A percentile compares a stretch with the other conserved stretches of the same genome.
phyloP scores from a whole-genome alignment of 2,888 invertebrate species.

The Anthrax anthrax region DNA sequence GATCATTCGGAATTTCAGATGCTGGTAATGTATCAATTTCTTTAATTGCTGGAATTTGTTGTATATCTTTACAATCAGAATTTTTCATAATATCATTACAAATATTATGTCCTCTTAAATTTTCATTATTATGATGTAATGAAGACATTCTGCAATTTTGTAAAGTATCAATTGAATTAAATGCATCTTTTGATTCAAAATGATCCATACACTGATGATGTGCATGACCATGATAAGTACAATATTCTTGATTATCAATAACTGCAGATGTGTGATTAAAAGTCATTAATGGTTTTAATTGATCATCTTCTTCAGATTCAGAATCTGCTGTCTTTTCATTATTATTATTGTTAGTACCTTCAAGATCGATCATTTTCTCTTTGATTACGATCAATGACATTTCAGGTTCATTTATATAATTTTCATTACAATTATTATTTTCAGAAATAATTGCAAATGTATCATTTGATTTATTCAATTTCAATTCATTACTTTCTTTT shows the following conservation, averaged over 20 bases:
- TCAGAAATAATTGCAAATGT: too few relatives aligned
- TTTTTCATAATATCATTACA: slow-evolving; percentile 49
- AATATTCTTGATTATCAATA: slow-evolving; percentile 21
- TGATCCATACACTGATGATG: slow-evolving; percentile 26
- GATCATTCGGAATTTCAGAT: slow-evolving; percentile 49
- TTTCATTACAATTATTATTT: background rate
- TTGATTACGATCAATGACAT: slow-evolving; percentile 16
- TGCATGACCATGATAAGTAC: slow-evolving; percentile 10
- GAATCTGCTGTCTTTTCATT: slow-evolving; percentile 26
- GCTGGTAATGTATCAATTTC: slow-evolving; percentile 30
- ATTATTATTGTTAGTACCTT: slow-evolving; percentile 14
- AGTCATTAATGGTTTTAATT: slow-evolving; percentile 31
- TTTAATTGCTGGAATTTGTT: slow-evolving; percentile 38
- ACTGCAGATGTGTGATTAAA: slow-evolving; percentile 31
- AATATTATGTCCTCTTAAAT: slow-evolving; percentile 39
- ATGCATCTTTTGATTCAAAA: slow-evolving; percentile 36
- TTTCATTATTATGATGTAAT: slow-evolving; percentile 15
- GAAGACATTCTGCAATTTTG: background rate
- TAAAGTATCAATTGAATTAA: slow-evolving; percentile 43
- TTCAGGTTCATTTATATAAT: slow-evolving; percentile 13
- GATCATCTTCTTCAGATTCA: slow-evolving; percentile 29
- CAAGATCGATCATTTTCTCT: slow-evolving; percentile 24
- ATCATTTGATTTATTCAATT: background rate
- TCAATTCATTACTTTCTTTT: background rate
- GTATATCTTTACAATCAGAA: slow-evolving; percentile 47